phyloP scores from a whole-genome alignment of 2,797 vertebrate species.

The Typhlichthys eigenmanni region DNA sequence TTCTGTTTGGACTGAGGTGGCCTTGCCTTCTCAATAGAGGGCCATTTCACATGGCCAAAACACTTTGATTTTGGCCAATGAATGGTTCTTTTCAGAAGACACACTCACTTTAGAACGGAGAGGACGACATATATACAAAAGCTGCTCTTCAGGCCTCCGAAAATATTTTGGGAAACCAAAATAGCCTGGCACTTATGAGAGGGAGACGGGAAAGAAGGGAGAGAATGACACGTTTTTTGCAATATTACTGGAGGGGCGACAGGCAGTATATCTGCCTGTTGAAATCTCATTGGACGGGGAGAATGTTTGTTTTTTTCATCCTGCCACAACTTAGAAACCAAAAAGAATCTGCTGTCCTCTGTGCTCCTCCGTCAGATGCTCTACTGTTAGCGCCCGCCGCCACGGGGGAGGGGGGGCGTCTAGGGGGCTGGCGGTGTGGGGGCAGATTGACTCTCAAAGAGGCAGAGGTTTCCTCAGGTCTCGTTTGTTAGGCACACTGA shows the following conservation, averaged over 20 bases:
- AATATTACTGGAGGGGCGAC: slow-evolving; percentile 49
- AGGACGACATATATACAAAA: slow-evolving; percentile 70
- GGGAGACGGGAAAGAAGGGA: slow-evolving; percentile 35
- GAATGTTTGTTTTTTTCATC: slow-evolving; percentile 67
- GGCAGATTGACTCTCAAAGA: slow-evolving; percentile 67
- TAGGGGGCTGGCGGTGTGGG: slow-evolving; percentile 18
- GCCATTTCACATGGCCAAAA: slow-evolving; percentile 59
- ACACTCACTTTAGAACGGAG: slow-evolving; percentile 62
- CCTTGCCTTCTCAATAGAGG: slow-evolving; percentile 56
- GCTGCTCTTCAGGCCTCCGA: slow-evolving; percentile 72
- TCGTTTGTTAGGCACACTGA: slow-evolving; percentile 52
- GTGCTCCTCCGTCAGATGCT: slow-evolving; percentile 54
- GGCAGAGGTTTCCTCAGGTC: slow-evolving; percentile 69
- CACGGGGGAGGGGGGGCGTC: slow-evolving; percentile 21
- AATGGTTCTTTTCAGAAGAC: slow-evolving; percentile 77
- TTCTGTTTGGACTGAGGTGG: slow-evolving; percentile 56
- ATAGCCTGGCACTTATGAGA: slow-evolving; percentile 71
- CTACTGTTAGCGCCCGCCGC: slow-evolving; percentile 58
- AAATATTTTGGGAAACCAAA: slow-evolving; percentile 81
- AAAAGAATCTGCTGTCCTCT: slow-evolving; percentile 64
- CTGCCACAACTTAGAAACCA: slow-evolving; percentile 70
- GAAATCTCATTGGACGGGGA: slow-evolving; percentile 67
- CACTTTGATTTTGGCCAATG: slow-evolving; percentile 68
- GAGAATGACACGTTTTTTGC: slow-evolving; percentile 59
- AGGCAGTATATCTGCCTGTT: slow-evolving; percentile 63